Base-by-base conservation (phyloP, 2,888 invertebrate species). In the Heliconius hortense region DNA sequence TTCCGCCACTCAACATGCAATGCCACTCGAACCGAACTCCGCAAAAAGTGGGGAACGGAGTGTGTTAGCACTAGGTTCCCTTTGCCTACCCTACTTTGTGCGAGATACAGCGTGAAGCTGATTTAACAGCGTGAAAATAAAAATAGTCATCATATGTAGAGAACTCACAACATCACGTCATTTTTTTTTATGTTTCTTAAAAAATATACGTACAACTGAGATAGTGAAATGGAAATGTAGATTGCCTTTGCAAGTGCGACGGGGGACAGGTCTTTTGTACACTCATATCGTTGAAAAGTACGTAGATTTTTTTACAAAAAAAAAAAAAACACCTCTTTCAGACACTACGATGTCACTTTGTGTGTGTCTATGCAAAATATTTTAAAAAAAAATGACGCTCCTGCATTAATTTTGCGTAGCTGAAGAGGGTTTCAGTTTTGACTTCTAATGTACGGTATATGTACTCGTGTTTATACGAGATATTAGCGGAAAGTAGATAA, bases 201-300 rank as follows among this genome's bases (percentile, higher is more conserved):
- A 56, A 69, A 56, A 56, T 15, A 56, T 63, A 66, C 43, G 43
- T 74, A 21, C 56, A n/a, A 66, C 68, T 69, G 71, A 59, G 64
- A 71, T 75, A 64, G 43, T 39, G 2, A 71, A 64, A 75, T 75
- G 74, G 74, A 59, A 75, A 75, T 71, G 70, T 59, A 24, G 66
- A 66, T 66, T 24, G 70, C 74, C 70, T 66, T 75, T 75, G 62
- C 31, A 73, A 69, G 74, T 71, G 24, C 59, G 59, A 68, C 28
- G 28, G 71, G 67, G 64, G 62, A 53, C 63, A 74, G 28, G 69
- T 56, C 70, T 75, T 75, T 75, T 71, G 69, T 69, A 69, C 69
- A 48, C 13, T 31, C 69, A 56, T 56, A 8, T 56, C 31, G 69
- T 35, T 69, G 56, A 69, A 69, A 69, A 35, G 53, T 69, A n/a